Evolutionary conservation across 2,113 vertebrate species (phyloP), one percentile per base, ranked within the genome.

Genomic region (Mastomys coucha): DNA sequence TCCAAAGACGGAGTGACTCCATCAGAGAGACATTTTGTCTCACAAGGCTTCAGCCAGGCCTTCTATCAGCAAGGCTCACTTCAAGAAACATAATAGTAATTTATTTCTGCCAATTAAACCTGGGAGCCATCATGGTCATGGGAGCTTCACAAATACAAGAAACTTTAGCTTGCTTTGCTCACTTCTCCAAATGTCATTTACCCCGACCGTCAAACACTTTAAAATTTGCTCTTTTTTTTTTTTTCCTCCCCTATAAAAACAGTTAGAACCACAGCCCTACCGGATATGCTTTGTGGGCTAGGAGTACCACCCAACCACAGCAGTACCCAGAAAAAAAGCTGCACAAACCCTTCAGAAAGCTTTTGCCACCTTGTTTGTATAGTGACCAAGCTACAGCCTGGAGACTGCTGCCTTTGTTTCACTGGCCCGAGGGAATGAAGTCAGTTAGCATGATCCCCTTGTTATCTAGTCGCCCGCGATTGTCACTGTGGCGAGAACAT

Each of bases 261-360:
- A 93, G 93, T 93, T 69, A 67, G 84, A 97, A 76, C 92, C 96
- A 77, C 94, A 96, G 92, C 90, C 96, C 58, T 87, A 76, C 96
- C 87, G 91, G 95, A 93, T 92, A 53, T 77, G 0, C 0, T 2
- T 67, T 72, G 95, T n/a, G 56, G 51, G 45, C 93, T 22, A 7
- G 0, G 56, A 56, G 70, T 39, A 39, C 56, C 13, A 8, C 33
- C 65, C 24, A 4, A 39, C 96, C 95, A 65, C 97, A 85, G 42
- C 75, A 89, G 11, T 82, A 58, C 85, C 78, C 82, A 89, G 93
- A 96, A 95, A 91, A 91, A 53, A 53, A 88, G 80, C 70, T 70
- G 10, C 4, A 5, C 24, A 12, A 1, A 63, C 88, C 42, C 51
- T 8, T 69, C 81, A 90, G 86, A 95, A 89, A 88, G 56, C 70